Percentiles rank a stretch among this genome's conserved stretches.
These are phyloP conservation scores for Danionella cerebrum DNA, from an alignment of 2,113 vertebrate genomes.

Conservation along the genomic window DNA sequence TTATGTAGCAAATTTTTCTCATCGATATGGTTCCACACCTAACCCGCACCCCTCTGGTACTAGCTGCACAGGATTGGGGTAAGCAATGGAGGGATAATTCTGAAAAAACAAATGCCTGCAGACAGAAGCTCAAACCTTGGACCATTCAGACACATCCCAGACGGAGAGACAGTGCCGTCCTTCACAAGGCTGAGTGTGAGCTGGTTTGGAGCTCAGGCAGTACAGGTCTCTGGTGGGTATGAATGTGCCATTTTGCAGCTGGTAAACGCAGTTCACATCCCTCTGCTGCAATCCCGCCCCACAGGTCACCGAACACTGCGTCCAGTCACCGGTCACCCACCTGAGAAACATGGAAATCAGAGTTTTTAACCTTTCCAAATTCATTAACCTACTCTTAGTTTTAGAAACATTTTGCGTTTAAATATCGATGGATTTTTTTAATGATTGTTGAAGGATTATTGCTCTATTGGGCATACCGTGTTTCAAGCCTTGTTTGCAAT, in stretches of 20 bases:
- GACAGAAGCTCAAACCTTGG: constrained; percentile 67
- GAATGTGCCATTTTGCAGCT: constrained; percentile 81
- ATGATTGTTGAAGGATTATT: too few relatives aligned
- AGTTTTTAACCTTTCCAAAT: too few relatives aligned
- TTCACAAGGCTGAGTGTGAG: constrained; percentile 77
- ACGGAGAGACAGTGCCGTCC: constrained; percentile 80
- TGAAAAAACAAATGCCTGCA: background rate
- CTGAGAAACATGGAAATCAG: constrained; percentile 49
- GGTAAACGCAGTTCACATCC: constrained; percentile 80
- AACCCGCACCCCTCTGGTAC: too few relatives aligned
- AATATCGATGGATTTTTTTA: too few relatives aligned
- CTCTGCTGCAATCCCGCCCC: constrained; percentile 81
- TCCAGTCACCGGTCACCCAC: constrained; percentile 86
- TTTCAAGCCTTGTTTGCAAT: too few relatives aligned
- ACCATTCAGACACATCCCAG: constrained; percentile 96
- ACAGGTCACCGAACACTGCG: constrained; percentile 82
- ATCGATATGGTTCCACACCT: too few relatives aligned
- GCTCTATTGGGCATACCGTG: too few relatives aligned
- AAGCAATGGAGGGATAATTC: too few relatives aligned
- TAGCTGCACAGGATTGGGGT: too few relatives aligned
- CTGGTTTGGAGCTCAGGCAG: constrained; percentile 76
- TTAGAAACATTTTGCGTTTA: too few relatives aligned
- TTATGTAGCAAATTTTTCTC: too few relatives aligned
- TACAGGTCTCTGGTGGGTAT: constrained; percentile 76
- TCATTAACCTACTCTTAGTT: too few relatives aligned